Conservation (phyloP, 2,888 invertebrate genomes). For the Seladonia tumulorum region DNA sequence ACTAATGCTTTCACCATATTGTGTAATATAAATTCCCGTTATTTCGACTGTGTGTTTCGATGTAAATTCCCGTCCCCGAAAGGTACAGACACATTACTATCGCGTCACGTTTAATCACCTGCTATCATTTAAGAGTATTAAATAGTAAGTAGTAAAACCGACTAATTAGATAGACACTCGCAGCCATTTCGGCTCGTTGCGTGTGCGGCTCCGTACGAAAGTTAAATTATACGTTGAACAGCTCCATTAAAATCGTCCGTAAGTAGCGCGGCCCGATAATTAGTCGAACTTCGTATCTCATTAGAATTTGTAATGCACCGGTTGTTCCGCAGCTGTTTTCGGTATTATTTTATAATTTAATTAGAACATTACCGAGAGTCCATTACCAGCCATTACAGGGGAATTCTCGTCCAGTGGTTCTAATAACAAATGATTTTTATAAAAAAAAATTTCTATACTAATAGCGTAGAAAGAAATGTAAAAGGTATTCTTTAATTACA, state of each 20-base stretch:
- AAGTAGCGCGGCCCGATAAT: conserved; percentile 11
- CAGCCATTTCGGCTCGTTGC: background rate
- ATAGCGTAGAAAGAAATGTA: background rate
- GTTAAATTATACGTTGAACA: conserved; percentile 4
- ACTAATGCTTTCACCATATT: too few species aligned
- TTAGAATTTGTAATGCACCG: conserved; percentile 10
- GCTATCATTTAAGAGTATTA: background rate
- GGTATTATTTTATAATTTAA: conserved; percentile 12
- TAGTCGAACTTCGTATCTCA: conserved; percentile 6
- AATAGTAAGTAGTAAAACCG: conserved; percentile 4
- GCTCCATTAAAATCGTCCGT: conserved; percentile 11
- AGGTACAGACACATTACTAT: too few species aligned
- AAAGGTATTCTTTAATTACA: background rate
- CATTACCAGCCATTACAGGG: background rate
- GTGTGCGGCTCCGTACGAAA: background rate
- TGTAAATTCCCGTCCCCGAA: too few species aligned
- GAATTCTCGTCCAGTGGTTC: background rate
- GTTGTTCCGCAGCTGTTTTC: background rate
- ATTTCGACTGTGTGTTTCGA: too few species aligned
- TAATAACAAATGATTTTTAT: background rate
- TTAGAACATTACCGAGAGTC: background rate
- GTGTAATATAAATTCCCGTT: too few species aligned
- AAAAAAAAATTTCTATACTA: background rate
- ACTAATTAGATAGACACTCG: background rate
- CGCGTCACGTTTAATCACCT: too few species aligned